phyloP scores from a whole-genome alignment of 1,140 invertebrate genomes.

The Melanaphis sacchari region DNA sequence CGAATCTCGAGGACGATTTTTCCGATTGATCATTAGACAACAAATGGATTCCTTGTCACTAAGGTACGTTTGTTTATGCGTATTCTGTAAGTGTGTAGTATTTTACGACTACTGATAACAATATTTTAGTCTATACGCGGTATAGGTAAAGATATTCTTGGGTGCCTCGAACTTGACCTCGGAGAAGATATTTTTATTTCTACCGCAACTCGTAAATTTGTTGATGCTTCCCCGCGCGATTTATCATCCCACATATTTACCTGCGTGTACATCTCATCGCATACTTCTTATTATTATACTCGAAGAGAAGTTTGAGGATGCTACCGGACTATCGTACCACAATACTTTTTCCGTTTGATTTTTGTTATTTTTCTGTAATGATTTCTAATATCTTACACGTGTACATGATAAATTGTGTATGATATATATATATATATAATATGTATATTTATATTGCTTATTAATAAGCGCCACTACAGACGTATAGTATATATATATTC shows the following conservation, averaged over 20 bases:
- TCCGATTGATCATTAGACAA: background rate
- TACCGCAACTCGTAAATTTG: background rate
- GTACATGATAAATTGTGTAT: background rate
- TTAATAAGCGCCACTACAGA: background rate
- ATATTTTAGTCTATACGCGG: background rate
- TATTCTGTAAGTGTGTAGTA: background rate
- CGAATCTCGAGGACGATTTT: background rate
- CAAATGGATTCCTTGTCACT: slow-evolving; percentile 52
- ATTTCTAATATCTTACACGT: background rate
- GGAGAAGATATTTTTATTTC: background rate
- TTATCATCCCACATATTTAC: background rate
- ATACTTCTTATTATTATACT: background rate
- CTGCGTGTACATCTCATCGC: background rate
- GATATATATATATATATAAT: background rate
- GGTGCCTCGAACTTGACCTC: slow-evolving; percentile 39
- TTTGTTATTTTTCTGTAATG: background rate
- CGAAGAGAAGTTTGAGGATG: too few relatives aligned
- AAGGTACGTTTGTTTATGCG: slow-evolving; percentile 25
- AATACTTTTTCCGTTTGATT: background rate
- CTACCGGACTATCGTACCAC: background rate
- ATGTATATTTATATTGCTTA: background rate
- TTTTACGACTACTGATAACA: background rate
- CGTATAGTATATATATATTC: too few relatives aligned
- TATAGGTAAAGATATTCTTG: background rate
- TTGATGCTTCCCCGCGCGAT: background rate